A percentile compares a stretch with the other conserved stretches of the same genome.
These are phyloP conservation scores for Lacerta agilis DNA, from an alignment of 2,797 vertebrate species.

Conservation along the genomic window DNA sequence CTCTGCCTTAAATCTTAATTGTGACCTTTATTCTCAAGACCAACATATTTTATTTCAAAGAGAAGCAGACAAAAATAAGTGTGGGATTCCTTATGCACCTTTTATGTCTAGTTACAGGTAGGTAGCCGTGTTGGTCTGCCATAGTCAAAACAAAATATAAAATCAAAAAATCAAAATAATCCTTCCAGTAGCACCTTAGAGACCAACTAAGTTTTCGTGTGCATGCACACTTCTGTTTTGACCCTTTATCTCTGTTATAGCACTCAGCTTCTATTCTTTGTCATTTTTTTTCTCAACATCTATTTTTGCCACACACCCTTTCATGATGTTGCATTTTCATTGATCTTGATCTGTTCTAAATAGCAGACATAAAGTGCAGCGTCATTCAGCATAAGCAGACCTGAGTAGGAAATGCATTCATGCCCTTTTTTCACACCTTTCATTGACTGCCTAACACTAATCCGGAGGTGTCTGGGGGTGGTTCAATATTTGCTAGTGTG, in stretches of 20 bases:
- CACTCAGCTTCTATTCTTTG: neutral
- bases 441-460: neutral
- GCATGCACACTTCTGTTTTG: no score
- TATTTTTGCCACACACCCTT: neutral
- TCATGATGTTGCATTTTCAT: neutral
- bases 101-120: neutral
- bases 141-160: no score
- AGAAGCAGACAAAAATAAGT: neutral
- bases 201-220: no score
- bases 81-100: neutral
- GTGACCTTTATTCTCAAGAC: neutral
- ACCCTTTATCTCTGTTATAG: neutral
- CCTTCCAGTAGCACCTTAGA: no score
- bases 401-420: neutral
- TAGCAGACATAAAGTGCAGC: neutral
- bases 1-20: conserved; percentile 8
- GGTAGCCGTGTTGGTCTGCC: no score
- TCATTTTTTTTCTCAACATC: neutral
- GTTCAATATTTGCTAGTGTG: neutral
- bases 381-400: neutral
- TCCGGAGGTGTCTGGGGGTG: neutral
- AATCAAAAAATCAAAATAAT: no score
- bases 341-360: neutral
- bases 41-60: neutral
- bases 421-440: neutral